Evolutionary conservation across 1,140 invertebrate species (phyloP), one percentile per base, ranked within the genome.

Genomic region (Bombus balteatus): DNA sequence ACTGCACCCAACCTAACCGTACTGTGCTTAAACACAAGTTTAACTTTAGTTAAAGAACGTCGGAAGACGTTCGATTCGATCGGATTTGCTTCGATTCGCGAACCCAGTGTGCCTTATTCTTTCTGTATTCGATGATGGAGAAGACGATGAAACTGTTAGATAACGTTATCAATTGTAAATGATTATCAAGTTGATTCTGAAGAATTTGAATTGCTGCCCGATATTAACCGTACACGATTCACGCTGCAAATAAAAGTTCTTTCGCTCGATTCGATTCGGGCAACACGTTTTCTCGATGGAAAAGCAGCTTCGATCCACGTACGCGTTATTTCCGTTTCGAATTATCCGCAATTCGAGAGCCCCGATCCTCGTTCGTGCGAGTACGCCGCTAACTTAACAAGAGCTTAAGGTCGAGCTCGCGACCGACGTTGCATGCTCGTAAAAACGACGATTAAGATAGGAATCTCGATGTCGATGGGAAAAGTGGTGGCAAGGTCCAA

Each of bases 401-500:
- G 76, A 80, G 86, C 84, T 88, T 87, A 34, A 87, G 82, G 80
- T 72, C 72, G 71, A 66, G 85, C 87, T 70, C 65, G 79, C 82
- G 71, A 53, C 22, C 87, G 34, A 47, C 37, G 87, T 92, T 90
- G 91, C 91, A 92, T 92, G 91, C 71, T 86, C 84, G 88, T 82
- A 90, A 92, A 91, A 92, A 93, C 88, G 68, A 70, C 77, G 80
- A 72, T 88, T 88, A 79, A 90, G 91, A 93, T 93, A 92, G 43
- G 77, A 70, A 89, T 89, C 87, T 85, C 77, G 76, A 87, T 79
- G 86, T 37, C 57, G 68, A 68, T 81, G 81, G 86, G 81, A 71
- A 91, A 81, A 92, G 87, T 88, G 87, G 90, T 89, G 57, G 89
- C 92, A 91, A 93, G 92, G 91, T 92, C 86, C 87, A 81, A 43